These are phyloP conservation scores for Mya arenaria DNA, from an alignment of 1,140 invertebrate species.

Conservation along the genomic window DNA sequence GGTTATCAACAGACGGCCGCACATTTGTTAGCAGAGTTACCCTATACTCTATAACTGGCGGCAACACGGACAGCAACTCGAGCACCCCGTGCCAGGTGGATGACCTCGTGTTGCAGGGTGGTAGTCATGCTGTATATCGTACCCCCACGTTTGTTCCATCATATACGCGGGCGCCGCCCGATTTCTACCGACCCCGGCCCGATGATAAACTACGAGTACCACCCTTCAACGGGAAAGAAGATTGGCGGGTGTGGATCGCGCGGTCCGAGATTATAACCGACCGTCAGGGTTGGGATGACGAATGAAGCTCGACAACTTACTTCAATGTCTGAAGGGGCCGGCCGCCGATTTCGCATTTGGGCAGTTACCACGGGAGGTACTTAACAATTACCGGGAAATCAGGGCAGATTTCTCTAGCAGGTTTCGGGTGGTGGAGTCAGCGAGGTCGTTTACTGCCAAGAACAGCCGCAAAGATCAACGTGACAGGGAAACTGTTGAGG, in stretches of 20 bases:
- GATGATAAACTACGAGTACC: too few species aligned
- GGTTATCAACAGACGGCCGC: too few species aligned
- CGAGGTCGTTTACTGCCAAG: conserved; percentile 1
- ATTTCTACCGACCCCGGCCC: too few species aligned
- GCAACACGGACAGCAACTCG: too few species aligned
- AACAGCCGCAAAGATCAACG: conserved; percentile 8
- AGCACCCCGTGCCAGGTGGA: too few species aligned
- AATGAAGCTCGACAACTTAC: neutral
- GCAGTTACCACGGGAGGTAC: neutral
- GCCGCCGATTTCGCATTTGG: conserved; percentile 8
- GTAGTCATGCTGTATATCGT: too few species aligned
- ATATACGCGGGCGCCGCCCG: too few species aligned
- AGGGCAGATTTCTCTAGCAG: neutral
- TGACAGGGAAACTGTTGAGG: neutral
- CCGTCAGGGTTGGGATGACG: neutral
- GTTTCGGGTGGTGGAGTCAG: conserved; percentile 18
- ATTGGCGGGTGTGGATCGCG: neutral
- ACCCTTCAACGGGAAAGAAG: neutral
- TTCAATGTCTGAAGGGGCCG: neutral
- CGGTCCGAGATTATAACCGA: conserved; percentile 4
- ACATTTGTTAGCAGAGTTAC: too few species aligned
- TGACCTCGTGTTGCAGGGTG: too few species aligned
- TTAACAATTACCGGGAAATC: neutral
- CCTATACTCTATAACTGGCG: too few species aligned
- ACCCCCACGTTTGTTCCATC: too few species aligned